phyloP scores from a whole-genome alignment of 1,140 invertebrate species.

The Dufourea novaeangliae region DNA sequence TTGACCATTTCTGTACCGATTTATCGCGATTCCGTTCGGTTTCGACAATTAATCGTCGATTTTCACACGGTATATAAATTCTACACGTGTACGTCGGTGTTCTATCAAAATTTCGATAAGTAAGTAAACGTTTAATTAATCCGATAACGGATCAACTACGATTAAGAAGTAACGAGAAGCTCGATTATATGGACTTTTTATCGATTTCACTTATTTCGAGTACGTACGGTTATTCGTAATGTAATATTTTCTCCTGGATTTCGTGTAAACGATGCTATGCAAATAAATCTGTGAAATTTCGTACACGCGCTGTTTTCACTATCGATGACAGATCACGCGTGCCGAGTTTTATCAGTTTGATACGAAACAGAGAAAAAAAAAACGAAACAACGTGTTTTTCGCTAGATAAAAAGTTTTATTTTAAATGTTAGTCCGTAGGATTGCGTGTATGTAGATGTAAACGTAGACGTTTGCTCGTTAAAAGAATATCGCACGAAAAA shows the following conservation, averaged over 20 bases:
- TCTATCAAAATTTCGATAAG: conserved; percentile 17
- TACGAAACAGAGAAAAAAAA: too few species aligned
- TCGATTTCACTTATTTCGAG: background rate
- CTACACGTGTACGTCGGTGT: conserved; percentile 26
- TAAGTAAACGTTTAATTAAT: conserved; percentile 16
- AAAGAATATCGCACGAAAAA: conserved; percentile 40
- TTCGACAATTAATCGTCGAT: background rate
- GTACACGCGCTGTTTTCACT: background rate
- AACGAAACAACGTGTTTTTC: conserved; percentile 16
- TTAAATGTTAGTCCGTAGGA: too few species aligned
- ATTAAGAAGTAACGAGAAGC: background rate
- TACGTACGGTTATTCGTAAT: too few species aligned
- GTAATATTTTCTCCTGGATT: too few species aligned
- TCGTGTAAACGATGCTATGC: too few species aligned
- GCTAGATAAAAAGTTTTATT: conserved; percentile 31
- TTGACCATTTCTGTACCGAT: background rate
- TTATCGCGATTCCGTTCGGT: background rate
- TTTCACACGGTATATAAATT: conserved; percentile 2
- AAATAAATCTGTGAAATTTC: too few species aligned
- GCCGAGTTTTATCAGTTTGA: background rate
- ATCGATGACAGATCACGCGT: background rate
- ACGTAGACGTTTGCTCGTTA: conserved; percentile 32
- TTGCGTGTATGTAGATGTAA: conserved; percentile 4
- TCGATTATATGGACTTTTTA: conserved; percentile 2
- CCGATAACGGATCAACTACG: too few species aligned